Evolutionary conservation across 2,113 vertebrate species (phyloP), one percentile per base, ranked within the genome.

Genomic region (Nestor notabilis): DNA sequence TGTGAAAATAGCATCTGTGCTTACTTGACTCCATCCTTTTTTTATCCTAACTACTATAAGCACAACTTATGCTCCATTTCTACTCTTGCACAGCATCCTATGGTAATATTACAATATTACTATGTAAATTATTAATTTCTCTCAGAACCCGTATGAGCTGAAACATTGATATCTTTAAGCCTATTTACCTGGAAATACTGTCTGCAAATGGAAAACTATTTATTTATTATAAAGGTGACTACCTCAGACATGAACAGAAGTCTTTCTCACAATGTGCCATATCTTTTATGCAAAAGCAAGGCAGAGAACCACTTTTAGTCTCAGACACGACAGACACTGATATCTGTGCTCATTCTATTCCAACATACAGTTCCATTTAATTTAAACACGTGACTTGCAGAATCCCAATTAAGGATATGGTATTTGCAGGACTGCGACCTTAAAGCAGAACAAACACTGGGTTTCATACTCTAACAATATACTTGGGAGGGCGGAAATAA

Each of bases 51-150:
- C 56, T 39, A 47, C 56, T 41, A 47, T 76, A 88, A 85, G n/a
- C n/a, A 53, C 78, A 76, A 43, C 50, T 89, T n/a, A 35, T 6
- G 66, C 75, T 87, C 77, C 49, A 55, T 61, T 53, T 61, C 86
- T 82, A 33, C 37, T 35, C 65, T 63, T 17, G 23, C 43, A 53
- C 0, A 0, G 49, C 0, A 1, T 43, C 37, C 33, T 58, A 25
- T 2, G 29, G 61, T 37, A 58, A 24, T 35, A 58, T 58, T n/a
- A n/a, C 55, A 68, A 41, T 39, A 68, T 18, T 56, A 21, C 56
- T 25, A 4, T 0, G 1, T 39, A 24, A 56, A 56, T 63, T 71
- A 70, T 7, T 75, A 39, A 43, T 61, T 65, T 65, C 55, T n/a
- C 75, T 64, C 61, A 63, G 52, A 86, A 80, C 50, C 58, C 23